Evolutionary conservation across 2,888 invertebrate genomes (phyloP).

Genomic region (Acleris sparsana): DNA sequence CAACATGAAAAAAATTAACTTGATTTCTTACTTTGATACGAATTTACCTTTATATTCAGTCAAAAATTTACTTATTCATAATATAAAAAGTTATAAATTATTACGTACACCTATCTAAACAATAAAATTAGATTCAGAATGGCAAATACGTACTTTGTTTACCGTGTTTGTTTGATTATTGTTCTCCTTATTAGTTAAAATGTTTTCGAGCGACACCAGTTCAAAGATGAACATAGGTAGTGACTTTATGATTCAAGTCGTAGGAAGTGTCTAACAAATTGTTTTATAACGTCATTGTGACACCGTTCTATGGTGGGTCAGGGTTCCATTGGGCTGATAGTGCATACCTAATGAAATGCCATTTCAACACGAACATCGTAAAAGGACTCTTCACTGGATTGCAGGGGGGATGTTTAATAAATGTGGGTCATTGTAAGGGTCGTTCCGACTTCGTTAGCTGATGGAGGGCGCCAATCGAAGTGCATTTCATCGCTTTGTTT

Average conservation of each 20-base stretch:
- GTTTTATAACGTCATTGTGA: no score
- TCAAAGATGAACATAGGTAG: neutral
- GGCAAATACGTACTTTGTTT: no score
- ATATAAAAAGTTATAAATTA: no score
- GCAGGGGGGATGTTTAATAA: conserved; percentile 29
- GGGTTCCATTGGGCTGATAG: no score
- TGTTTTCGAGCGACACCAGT: neutral
- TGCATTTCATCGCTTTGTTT: conserved; percentile 18
- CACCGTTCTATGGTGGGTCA: no score
- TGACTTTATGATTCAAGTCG: no score
- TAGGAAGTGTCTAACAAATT: no score
- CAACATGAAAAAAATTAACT: neutral
- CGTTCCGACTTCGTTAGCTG: conserved; percentile 33
- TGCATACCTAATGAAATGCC: conserved; percentile 2
- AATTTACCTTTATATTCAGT: no score
- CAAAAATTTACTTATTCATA: no score
- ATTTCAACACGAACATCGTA: conserved; percentile 5
- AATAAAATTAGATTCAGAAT: no score
- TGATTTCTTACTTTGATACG: no score
- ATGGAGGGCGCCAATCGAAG: conserved; percentile 37
- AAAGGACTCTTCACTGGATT: conserved; percentile 2
- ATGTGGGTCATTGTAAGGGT: conserved; percentile 26
- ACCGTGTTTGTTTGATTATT: neutral
- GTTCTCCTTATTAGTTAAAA: neutral
- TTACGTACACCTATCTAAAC: no score